Evolutionary conservation across 2,113 vertebrate genomes (phyloP).

Genomic region (Plectropomus leopardus): DNA sequence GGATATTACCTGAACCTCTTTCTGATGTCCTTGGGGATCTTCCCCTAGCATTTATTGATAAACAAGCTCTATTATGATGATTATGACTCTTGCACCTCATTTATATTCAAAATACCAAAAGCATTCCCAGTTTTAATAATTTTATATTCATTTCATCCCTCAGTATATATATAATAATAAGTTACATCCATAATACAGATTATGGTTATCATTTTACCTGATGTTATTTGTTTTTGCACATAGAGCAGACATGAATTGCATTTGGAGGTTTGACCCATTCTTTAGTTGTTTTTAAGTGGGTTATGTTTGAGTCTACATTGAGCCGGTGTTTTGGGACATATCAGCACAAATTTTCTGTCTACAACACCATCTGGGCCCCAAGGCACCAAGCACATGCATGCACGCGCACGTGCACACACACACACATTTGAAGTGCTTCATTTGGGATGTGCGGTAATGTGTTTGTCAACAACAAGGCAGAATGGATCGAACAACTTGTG

Average conservation of each 20-base stretch:
- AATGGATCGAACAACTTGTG: conserved; percentile 24
- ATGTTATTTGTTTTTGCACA: neutral
- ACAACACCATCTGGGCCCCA: conserved; percentile 58
- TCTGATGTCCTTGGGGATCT: too few species aligned
- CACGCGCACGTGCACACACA: conserved; percentile 11
- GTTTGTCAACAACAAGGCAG: conserved; percentile 48
- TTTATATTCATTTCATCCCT: too few species aligned
- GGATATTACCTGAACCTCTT: too few species aligned
- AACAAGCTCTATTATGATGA: too few species aligned
- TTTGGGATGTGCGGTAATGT: conserved; percentile 37
- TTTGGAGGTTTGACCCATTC: neutral
- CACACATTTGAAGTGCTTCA: conserved; percentile 17
- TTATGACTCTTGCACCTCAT: too few species aligned
- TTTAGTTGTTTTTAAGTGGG: conserved; percentile 2
- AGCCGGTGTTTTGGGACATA: conserved; percentile 29
- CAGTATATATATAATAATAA: neutral
- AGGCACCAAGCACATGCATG: neutral
- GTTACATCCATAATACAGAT: neutral
- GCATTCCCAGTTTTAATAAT: too few species aligned
- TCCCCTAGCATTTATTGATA: too few species aligned
- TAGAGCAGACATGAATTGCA: neutral
- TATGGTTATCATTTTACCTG: neutral
- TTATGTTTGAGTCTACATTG: conserved; percentile 27
- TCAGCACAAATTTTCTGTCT: conserved; percentile 38
- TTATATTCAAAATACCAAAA: too few species aligned